Evolutionary conservation across 2,113 vertebrate species (phyloP).

Genomic region (Anolis carolinensis): DNA sequence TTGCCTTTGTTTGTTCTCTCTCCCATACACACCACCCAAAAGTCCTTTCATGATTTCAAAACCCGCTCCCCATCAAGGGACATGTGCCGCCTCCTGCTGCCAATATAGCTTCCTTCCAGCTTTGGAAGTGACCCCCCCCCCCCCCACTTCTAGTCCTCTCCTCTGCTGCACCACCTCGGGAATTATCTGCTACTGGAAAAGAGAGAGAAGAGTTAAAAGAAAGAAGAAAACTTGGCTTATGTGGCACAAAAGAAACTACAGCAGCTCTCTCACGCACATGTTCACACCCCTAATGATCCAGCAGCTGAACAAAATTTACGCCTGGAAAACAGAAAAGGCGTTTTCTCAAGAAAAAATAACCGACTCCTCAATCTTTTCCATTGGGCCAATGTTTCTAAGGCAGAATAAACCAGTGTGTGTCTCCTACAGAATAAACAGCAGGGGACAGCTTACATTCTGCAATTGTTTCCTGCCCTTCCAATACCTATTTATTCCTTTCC

Average conservation of each 20-base stretch:
- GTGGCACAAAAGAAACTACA: slow-evolving; percentile 36
- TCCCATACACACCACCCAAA: slow-evolving; percentile 36
- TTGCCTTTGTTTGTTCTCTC: slow-evolving; percentile 47
- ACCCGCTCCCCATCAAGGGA: slow-evolving; percentile 15
- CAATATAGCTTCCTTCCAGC: slow-evolving; percentile 21
- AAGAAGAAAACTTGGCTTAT: slow-evolving; percentile 46
- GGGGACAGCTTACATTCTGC: slow-evolving; percentile 38
- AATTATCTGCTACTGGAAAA: slow-evolving; percentile 36
- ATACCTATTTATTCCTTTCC: slow-evolving; percentile 49
- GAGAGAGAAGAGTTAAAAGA: slow-evolving; percentile 40
- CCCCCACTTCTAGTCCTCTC: slow-evolving; percentile 6
- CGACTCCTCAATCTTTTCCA: slow-evolving; percentile 29
- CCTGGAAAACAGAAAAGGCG: slow-evolving; percentile 37
- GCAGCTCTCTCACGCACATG: neutral
- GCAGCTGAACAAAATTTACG: slow-evolving; percentile 54
- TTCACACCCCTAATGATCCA: neutral
- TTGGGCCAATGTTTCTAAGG: slow-evolving; percentile 33
- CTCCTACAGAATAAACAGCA: slow-evolving; percentile 52
- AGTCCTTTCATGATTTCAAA: slow-evolving; percentile 35
- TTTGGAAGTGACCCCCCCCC: neutral
- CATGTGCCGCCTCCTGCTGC: slow-evolving; percentile 19
- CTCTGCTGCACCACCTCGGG: slow-evolving; percentile 28
- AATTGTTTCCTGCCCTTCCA: slow-evolving; percentile 30
- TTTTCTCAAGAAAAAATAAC: slow-evolving; percentile 47
- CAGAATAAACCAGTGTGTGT: slow-evolving; percentile 52